Conservation (phyloP, 2,113 vertebrate species). For the Scytalopus superciliaris region DNA sequence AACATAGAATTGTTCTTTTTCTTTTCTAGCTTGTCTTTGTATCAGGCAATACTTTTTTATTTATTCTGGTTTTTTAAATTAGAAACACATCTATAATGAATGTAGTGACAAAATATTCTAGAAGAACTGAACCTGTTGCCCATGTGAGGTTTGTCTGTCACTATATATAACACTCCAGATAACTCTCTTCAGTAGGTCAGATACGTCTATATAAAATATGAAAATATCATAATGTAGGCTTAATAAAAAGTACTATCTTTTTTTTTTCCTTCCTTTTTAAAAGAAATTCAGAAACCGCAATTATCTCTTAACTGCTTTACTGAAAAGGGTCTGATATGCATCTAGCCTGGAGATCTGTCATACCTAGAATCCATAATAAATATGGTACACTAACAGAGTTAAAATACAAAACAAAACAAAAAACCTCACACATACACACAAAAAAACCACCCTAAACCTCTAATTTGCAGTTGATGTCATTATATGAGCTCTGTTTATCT, state of each 20-base stretch:
- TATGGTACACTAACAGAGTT: not conserved
- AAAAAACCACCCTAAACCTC: not conserved
- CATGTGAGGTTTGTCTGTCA: not conserved
- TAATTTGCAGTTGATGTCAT: constrained; percentile 29
- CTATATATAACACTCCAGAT: not conserved
- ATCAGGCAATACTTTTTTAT: not conserved
- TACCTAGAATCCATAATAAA: not conserved
- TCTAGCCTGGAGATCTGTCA: not conserved
- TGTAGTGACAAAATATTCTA: not conserved
- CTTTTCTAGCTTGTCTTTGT: not conserved
- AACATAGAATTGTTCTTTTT: not conserved
- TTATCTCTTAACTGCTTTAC: not conserved
- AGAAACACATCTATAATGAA: not conserved
- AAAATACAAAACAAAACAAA: not conserved
- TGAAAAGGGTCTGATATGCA: not conserved
- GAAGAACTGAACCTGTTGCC: not conserved
- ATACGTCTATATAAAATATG: not conserved
- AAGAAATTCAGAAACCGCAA: not conserved
- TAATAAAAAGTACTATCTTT: not conserved
- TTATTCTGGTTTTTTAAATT: not conserved
- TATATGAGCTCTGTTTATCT: constrained; percentile 29
- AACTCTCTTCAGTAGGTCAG: not conserved
- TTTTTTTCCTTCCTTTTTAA: not conserved
- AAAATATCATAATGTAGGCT: not conserved
- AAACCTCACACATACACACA: not conserved